Evolutionary conservation across 1,140 invertebrate species (phyloP), one percentile per base, ranked within the genome.

Genomic region (Papilio xuthus): DNA sequence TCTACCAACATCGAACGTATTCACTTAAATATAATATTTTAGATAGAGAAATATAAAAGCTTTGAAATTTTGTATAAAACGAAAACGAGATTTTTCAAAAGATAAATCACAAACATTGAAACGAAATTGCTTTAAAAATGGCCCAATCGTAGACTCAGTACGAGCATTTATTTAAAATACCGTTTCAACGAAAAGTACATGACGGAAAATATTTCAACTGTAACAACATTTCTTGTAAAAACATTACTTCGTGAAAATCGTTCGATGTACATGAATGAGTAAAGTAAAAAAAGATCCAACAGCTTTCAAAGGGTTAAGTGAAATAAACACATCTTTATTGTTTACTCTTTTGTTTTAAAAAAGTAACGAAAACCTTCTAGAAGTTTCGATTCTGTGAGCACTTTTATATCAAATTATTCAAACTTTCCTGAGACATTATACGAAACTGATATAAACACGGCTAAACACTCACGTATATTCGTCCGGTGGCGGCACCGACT

Each of bases 91-190:
- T 63, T 63, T 63, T 63, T 63, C 60, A 63, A 63, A 63, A 63
- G 60, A 63, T 63, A 63, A 63, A 63, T 63, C 60, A 63, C 60
- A 63, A 63, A 63, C 60, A 63, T 23, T 63, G 60, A 63, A 63
- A 63, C 60, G 60, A 63, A 63, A 63, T 63, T 63, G 60, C 60
- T 63, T 63, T 63, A 63, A 63, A 63, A 63, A 63, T 63, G 60
- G 26, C 60, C 60, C 60, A 63, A 63, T 63, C 60, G 60, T 63
- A 63, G 60, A 63, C 60, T 63, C 60, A 28, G 60, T 63, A 28
- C 60, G 60, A 28, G 60, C 60, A 63, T 63, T 63, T 63, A 63
- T 63, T 63, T 63, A 63, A 63, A 63, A 63, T 63, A 63, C 60
- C 18, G 60, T 63, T 63, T 23, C 60, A 63, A 63, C 60, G 60